A percentile compares a stretch with the other conserved stretches of the same genome.
phyloP scores from a whole-genome alignment of 1,140 invertebrate species.

The Drosophila littoralis region DNA sequence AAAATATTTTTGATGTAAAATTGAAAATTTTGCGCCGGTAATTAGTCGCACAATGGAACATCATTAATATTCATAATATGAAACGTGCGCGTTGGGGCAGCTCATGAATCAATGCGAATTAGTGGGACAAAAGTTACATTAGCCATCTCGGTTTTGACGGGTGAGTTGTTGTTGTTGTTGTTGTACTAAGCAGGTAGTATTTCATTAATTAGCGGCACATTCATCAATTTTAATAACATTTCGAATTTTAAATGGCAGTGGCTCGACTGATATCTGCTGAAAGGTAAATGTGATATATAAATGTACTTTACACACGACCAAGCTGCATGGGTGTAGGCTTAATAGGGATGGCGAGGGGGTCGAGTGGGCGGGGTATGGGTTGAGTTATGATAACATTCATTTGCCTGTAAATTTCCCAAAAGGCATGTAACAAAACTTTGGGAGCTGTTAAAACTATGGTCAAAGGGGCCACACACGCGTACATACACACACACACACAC shows the following conservation, averaged over 20 bases:
- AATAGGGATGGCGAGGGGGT: constrained; percentile 6
- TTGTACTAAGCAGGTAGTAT: constrained; percentile 32
- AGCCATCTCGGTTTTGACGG: constrained; percentile 34
- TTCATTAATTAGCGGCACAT: constrained; percentile 78
- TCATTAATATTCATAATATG: constrained; percentile 72
- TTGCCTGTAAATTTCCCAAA: constrained; percentile 81
- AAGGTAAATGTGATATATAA: constrained; percentile 14
- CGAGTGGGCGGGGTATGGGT: constrained; percentile 43
- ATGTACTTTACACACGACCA: constrained; percentile 52
- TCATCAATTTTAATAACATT: constrained; percentile 84
- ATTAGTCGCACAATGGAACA: constrained; percentile 53
- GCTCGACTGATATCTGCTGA: constrained; percentile 16
- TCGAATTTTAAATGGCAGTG: constrained; percentile 41
- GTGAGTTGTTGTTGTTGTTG: constrained; percentile 5
- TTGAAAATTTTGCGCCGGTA: not conserved
- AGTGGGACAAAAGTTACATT: constrained; percentile 69
- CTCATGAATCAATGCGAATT: constrained; percentile 56
- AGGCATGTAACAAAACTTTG: constrained; percentile 73
- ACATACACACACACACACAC: constrained; percentile 23
- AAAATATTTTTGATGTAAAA: not conserved
- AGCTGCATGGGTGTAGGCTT: constrained; percentile 22
- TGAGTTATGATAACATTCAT: constrained; percentile 81
- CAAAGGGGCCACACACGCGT: constrained; percentile 48
- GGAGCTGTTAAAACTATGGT: constrained; percentile 68
- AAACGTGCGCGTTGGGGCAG: constrained; percentile 1